A percentile compares a stretch with the other conserved stretches of the same genome.
These are phyloP conservation scores for Thelaira solivaga DNA, from an alignment of 2,888 invertebrate species.

Conservation along the genomic window DNA sequence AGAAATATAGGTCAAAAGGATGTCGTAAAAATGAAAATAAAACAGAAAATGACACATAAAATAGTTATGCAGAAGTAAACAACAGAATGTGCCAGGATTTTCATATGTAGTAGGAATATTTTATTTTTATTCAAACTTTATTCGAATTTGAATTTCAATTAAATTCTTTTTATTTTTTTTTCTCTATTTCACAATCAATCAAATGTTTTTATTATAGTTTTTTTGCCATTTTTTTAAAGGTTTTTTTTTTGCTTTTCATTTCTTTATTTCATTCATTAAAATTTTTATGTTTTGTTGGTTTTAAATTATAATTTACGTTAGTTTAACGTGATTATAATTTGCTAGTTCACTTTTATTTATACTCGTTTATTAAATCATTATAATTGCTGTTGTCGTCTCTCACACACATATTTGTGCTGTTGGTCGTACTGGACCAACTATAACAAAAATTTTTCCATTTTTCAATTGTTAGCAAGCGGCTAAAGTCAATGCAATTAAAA, in stretches of 20 bases:
- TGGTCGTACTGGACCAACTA: background rate
- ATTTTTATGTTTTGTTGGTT: background rate
- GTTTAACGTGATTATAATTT: slow-evolving; percentile 49
- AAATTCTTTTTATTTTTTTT: background rate
- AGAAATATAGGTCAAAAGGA: slow-evolving; percentile 47
- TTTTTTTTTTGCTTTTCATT: background rate
- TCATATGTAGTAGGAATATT: slow-evolving; percentile 4
- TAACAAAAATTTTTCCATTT: slow-evolving; percentile 11
- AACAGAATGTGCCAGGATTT: slow-evolving; percentile 17
- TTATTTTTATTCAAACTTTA: background rate
- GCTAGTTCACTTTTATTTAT: slow-evolving; percentile 49
- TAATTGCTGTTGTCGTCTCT: slow-evolving; percentile 14
- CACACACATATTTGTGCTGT: slow-evolving; percentile 31
- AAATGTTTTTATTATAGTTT: background rate
- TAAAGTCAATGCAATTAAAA: slow-evolving; percentile 61
- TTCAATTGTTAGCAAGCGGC: slow-evolving; percentile 35
- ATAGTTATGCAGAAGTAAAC: background rate
- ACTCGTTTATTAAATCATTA: slow-evolving; percentile 54
- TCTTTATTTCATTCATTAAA: background rate
- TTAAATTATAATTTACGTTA: slow-evolving; percentile 29
- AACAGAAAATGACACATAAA: slow-evolving; percentile 20
- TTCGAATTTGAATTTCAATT: background rate
- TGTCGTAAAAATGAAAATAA: slow-evolving; percentile 23
- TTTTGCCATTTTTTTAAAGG: background rate
- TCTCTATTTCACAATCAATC: background rate